Evolutionary conservation across 1,140 invertebrate species (phyloP).

Genomic region (Sarcophaga bullata): DNA sequence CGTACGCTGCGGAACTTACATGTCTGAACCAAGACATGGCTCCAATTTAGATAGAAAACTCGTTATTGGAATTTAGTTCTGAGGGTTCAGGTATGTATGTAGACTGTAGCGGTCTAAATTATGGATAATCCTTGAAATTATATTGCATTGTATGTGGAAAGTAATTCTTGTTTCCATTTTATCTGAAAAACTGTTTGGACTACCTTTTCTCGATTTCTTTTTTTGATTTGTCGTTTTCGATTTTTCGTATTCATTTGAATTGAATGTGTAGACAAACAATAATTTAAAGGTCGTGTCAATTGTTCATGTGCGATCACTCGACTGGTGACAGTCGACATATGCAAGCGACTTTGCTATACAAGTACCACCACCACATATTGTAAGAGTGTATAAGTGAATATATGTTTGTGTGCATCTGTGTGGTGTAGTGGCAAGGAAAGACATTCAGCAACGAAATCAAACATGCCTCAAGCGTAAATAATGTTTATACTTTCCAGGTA

Average conservation of each 20-base stretch:
- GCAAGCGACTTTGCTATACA: not conserved
- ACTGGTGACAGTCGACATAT: slow-evolving; percentile 23
- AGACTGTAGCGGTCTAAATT: no score
- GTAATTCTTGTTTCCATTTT: no score
- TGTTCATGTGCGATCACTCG: slow-evolving; percentile 20
- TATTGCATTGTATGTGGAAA: no score
- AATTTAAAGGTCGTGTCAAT: slow-evolving; percentile 16
- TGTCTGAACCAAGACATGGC: no score
- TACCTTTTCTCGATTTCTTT: not conserved
- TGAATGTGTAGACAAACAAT: not conserved
- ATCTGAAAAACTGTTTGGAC: no score
- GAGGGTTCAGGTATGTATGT: no score
- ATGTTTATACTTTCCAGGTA: slow-evolving; percentile 10
- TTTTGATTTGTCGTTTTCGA: not conserved
- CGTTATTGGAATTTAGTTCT: no score
- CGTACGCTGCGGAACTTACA: no score
- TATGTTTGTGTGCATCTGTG: not conserved
- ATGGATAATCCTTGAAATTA: no score
- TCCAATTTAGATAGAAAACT: no score
- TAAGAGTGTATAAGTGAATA: no score
- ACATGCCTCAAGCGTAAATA: slow-evolving; percentile 13
- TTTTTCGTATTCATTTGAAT: not conserved
- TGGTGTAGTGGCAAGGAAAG: not conserved
- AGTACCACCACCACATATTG: no score
- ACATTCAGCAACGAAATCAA: not conserved